Evolutionary conservation across 2,113 vertebrate species (phyloP), one percentile per base, ranked within the genome.

Genomic region (Catharus minimus): DNA sequence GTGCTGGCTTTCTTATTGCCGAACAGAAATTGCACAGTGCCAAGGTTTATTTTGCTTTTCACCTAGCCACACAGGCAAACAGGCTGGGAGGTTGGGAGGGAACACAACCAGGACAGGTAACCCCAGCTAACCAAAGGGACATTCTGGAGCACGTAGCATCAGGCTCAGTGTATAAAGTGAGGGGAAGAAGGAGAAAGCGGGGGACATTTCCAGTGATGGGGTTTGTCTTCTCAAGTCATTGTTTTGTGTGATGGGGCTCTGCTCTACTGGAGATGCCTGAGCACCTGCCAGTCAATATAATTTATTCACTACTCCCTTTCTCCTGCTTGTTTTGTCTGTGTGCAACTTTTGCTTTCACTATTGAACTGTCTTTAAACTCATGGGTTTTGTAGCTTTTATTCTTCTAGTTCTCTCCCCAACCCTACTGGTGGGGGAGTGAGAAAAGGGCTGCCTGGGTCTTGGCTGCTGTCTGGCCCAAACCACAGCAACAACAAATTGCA

Each of bases 401-500:
- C 15, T 33, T 33, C 24, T 10, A 8, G 12, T 30, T 74, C 16
- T 41, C 16, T 41, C 14, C 17, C 17, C 38, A 60, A 0, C 11
- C 9, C 13, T 16, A 0, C n/a, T 12, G 32, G 23, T 30, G 9
- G 2, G 3, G 9, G 20, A 60, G 5, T 33, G 28, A 74, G 39
- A 5, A 28, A 67, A 11, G 3, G 2, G 28, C 38, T 60, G 6
- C n/a, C 38, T 22, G 32, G 13, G 26, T 20, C 26, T 65, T 43
- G 30, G 9, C 19, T 46, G 60, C 8, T 26, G 13, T 17, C 27
- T 81, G 39, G 8, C 17, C 33, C 46, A 81, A 74, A 52, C 44
- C 15, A 44, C 7, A 19, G 66, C 5, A 52, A 39, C 0, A 2
- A 55, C 3, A 47, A 44, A 52, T 1, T 12, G 4, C 1, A 32